Evolutionary conservation across 2,888 invertebrate genomes (phyloP).

Genomic region (Agrotis ipsilon): DNA sequence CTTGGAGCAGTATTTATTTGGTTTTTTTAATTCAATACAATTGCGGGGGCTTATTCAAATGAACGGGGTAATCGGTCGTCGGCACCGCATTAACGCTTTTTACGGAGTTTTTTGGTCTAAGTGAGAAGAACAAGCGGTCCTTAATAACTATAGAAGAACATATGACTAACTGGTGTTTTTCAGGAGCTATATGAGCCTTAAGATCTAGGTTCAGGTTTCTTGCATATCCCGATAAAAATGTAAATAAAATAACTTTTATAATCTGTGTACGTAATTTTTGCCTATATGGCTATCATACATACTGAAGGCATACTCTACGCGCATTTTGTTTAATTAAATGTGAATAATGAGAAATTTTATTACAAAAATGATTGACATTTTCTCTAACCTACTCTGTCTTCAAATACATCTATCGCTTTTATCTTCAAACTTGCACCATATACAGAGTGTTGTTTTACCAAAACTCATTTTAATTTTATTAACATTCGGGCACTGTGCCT

Average conservation of each 20-base stretch:
- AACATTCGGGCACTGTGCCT: constrained; percentile 72
- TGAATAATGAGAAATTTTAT: not conserved
- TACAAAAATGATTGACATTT: not conserved
- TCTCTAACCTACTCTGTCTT: constrained; percentile 17
- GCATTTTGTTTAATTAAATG: not conserved
- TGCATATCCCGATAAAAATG: not conserved
- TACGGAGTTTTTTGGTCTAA: constrained; percentile 63
- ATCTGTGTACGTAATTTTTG: not conserved
- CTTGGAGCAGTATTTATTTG: constrained; percentile 60
- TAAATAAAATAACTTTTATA: not conserved
- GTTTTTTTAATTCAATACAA: constrained; percentile 73
- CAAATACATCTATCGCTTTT: constrained; percentile 16
- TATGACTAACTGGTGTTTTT: not conserved
- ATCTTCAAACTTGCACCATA: constrained; percentile 60
- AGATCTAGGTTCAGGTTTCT: not conserved
- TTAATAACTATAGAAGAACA: not conserved
- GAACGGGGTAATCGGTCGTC: constrained; percentile 78
- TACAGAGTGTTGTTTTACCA: constrained; percentile 68
- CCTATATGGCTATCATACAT: not conserved
- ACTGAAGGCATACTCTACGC: not conserved
- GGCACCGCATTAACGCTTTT: constrained; percentile 76
- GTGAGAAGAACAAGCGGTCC: constrained; percentile 56
- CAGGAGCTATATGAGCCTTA: no score
- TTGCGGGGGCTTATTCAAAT: constrained; percentile 83
- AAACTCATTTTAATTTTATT: constrained; percentile 78